Base-by-base conservation (phyloP, 2,888 invertebrate species). In the Oeneis ivallda region DNA sequence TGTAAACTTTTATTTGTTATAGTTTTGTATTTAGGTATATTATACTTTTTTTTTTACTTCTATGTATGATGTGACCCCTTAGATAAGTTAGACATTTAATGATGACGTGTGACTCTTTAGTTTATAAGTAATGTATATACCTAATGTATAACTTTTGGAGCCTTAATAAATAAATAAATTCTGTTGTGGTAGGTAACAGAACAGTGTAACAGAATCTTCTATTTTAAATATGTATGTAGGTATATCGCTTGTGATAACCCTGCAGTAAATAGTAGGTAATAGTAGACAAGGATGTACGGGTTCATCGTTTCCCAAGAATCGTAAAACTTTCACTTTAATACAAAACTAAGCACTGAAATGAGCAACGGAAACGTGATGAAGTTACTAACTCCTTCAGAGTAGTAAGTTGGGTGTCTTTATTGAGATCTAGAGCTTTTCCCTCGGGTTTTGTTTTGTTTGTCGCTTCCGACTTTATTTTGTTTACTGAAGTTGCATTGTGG, bases 371-470 rank as follows among this genome's bases (percentile, higher is more conserved):
- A 63, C 63, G 63, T 52, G 66, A 66, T 61, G 65, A 54, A 68
- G 63, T 68, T 68, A 68, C 63, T 49, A 66, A 68, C 60, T 68
- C 63, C 52, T 68, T 61, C 60, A 50, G 53, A 68, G 63, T 66
- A 59, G 63, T 59, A 64, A 67, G 67, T 67, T 67, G 65, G 56
- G 60, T 63, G 66, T 68, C 65, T 66, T 61, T 66, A 56, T 56
- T 60, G 56, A 63, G 57, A 66, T 64, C 66, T 57, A 65, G 63
- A 58, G 65, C 50, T 65, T 52, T 43, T 47, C 61, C 52, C 52
- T 52, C 41, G 52, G 59, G 63, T 60, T 47, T 66, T 61, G 63
- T 66, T 59, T 59, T 58, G 64, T 64, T 56, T 54, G 62, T 56
- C 43, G 52, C 61, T 61, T 61, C 61, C 61, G 61, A 52, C 61